Conservation (phyloP, 1,140 invertebrate species). For the Bombus superbus region DNA sequence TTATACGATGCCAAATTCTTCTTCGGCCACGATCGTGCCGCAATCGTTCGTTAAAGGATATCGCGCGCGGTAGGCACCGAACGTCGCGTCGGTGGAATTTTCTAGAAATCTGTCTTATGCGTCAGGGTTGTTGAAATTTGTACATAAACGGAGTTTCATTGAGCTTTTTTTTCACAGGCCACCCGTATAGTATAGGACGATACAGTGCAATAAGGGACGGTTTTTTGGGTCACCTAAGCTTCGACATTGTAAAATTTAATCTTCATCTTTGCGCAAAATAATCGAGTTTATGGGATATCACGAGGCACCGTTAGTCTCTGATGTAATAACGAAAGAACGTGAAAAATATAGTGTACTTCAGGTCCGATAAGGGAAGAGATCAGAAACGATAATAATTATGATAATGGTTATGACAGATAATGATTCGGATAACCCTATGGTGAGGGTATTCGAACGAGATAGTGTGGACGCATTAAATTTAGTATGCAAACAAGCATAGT, state of each 20-base stretch:
- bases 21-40: conserved; percentile 37
- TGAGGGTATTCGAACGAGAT: not conserved
- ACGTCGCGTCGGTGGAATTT: not conserved
- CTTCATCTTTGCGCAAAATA: not conserved
- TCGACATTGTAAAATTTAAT: not conserved
- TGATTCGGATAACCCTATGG: not conserved
- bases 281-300: too few species aligned
- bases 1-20: conserved; percentile 63
- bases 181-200: too few species aligned
- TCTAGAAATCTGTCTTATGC: not conserved
- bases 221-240: too few species aligned
- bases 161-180: not conserved
- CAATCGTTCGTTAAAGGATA: conserved; percentile 56
- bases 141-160: not conserved
- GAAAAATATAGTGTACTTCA: not conserved
- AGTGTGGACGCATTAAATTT: not conserved
- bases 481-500: not conserved
- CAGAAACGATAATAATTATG: not conserved
- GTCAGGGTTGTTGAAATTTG: not conserved
- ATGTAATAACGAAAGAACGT: not conserved
- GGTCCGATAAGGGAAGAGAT: too few species aligned
- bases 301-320: too few species aligned
- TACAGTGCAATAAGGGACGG: too few species aligned
- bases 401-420: not conserved
- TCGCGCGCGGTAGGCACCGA: not conserved